Conservation (phyloP, 2,113 vertebrate genomes). For the Trogon surrucura region DNA sequence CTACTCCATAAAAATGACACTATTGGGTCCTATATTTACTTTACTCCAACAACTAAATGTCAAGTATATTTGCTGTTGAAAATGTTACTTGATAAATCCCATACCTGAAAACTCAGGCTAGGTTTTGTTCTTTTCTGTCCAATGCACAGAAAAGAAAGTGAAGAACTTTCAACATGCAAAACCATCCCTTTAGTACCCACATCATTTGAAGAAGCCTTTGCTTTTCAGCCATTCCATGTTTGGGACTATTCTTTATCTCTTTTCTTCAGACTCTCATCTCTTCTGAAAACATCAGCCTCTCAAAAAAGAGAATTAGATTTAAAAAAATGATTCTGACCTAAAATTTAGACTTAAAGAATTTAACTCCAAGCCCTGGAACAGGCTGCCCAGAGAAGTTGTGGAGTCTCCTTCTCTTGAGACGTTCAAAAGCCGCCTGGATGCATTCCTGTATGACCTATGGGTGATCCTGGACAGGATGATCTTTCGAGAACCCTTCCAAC, state of each 20-base stretch:
- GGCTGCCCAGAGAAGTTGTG: too few species aligned
- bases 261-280: background rate
- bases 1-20: constrained; percentile 39
- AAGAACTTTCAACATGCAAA: background rate
- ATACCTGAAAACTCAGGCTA: background rate
- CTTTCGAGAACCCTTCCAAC: too few species aligned
- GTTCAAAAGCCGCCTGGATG: too few species aligned
- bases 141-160: background rate
- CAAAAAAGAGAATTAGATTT: background rate
- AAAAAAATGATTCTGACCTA: background rate
- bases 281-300: background rate
- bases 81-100: constrained; percentile 34
- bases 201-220: background rate
- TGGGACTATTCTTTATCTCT: background rate
- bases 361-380: too few species aligned
- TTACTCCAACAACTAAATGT: constrained; percentile 37
- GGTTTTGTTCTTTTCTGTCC: background rate
- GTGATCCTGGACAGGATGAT: too few species aligned
- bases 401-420: too few species aligned
- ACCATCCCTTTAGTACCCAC: background rate
- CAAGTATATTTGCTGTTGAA: constrained; percentile 26
- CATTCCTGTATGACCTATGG: too few species aligned
- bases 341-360: background rate
- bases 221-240: background rate
- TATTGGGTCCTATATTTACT: constrained; percentile 47